phyloP scores from a whole-genome alignment of 2,113 vertebrate species.

The Microtus ochrogaster region DNA sequence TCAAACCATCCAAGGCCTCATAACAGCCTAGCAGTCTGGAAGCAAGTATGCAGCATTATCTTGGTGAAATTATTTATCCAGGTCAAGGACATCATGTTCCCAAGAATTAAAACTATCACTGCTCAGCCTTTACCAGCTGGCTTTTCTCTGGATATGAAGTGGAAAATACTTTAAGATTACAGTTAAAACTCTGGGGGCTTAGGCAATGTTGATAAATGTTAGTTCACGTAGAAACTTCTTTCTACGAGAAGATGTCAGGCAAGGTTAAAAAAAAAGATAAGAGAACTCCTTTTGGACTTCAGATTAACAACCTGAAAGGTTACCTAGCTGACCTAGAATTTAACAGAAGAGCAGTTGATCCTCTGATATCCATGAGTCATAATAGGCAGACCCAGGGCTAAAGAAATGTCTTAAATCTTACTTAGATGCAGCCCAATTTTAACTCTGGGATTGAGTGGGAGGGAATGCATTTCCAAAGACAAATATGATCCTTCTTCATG shows the following conservation, averaged over 20 bases:
- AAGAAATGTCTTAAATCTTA: neutral
- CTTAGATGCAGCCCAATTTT: neutral
- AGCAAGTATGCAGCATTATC: constrained; percentile 49
- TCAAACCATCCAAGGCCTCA: constrained; percentile 94
- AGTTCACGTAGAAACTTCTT: neutral
- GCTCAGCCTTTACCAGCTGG: neutral
- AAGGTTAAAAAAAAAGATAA: neutral
- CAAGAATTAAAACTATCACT: constrained; percentile 40
- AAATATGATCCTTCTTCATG: constrained; percentile 20
- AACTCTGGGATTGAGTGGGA: neutral
- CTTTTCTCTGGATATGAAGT: constrained; percentile 53
- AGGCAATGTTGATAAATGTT: constrained; percentile 1
- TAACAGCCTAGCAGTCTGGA: constrained; percentile 94
- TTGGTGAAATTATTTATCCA: constrained; percentile 47
- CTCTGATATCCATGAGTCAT: neutral
- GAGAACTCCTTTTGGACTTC: neutral
- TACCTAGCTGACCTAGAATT: neutral
- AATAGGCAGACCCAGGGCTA: neutral
- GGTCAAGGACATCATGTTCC: neutral
- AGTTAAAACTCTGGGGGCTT: constrained; percentile 48
- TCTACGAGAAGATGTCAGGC: neutral
- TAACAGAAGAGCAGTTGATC: constrained; percentile 27
- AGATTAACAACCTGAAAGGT: neutral
- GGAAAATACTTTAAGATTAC: constrained; percentile 50
- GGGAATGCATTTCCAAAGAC: neutral